Conservation (phyloP, 92 coral and sea anemone species). For the Porites lobata region DNA sequence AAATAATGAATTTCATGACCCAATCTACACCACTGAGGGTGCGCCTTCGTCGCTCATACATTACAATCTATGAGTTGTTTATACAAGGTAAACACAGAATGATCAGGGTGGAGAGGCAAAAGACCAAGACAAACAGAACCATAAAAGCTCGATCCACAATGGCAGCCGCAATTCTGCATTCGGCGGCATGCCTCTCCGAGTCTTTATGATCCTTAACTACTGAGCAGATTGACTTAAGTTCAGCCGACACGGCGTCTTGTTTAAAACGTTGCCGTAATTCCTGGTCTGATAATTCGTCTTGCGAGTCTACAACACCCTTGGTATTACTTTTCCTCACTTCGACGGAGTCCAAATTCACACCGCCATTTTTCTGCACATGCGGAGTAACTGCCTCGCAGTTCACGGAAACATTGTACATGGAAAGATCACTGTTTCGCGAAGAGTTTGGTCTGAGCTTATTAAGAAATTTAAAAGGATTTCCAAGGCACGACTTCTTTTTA, state of each 20-base stretch:
- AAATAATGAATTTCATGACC: neutral
- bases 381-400: neutral
- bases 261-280: constrained; percentile 24
- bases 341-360: neutral
- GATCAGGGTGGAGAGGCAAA: constrained; percentile 62
- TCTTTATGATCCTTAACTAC: constrained; percentile 66
- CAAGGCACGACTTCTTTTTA: constrained; percentile 15
- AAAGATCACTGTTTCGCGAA: neutral
- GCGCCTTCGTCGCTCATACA: neutral
- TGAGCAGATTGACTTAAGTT: constrained; percentile 62
- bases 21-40: too few relatives aligned
- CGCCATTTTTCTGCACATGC: neutral
- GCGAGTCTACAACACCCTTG: neutral
- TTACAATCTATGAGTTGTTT: neutral
- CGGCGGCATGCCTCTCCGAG: constrained; percentile 50
- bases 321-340: neutral
- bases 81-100: constrained; percentile 71
- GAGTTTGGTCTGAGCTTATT: constrained; percentile 14
- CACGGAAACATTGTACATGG: constrained; percentile 27
- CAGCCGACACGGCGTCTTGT: constrained; percentile 25
- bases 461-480: constrained; percentile 14
- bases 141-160: constrained; percentile 88
- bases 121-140: constrained; percentile 74
- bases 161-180: constrained; percentile 85
- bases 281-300: constrained; percentile 8